Evolutionary conservation across 2,113 vertebrate species (phyloP).

Genomic region (Promerops cafer): DNA sequence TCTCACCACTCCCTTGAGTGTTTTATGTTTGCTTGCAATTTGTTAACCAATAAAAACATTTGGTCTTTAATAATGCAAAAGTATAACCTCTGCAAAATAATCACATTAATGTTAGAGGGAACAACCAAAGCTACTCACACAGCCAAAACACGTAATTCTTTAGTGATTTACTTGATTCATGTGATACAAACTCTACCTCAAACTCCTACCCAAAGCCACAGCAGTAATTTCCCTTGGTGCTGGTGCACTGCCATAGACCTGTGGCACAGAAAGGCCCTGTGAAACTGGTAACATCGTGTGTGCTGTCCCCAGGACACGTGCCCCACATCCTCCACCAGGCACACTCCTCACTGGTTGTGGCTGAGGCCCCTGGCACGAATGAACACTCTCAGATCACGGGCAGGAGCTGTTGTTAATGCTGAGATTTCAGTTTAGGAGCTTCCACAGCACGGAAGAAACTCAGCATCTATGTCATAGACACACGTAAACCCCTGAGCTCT

Average conservation of each 20-base stretch:
- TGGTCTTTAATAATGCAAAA: neutral
- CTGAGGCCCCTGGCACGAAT: conserved; percentile 57
- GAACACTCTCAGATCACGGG: conserved; percentile 12
- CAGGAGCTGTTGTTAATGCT: conserved; percentile 45
- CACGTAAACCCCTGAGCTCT: neutral
- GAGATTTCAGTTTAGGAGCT: conserved; percentile 59
- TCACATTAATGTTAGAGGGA: neutral
- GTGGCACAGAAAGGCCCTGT: neutral
- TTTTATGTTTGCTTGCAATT: neutral
- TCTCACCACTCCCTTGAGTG: neutral
- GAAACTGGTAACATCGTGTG: neutral
- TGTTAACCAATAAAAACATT: neutral
- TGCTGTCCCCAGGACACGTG: conserved; percentile 28
- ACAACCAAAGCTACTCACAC: neutral
- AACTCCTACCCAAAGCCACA: neutral
- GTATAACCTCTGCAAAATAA: neutral
- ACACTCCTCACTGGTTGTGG: conserved; percentile 58
- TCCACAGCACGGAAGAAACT: neutral
- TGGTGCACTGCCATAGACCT: neutral
- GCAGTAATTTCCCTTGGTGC: neutral
- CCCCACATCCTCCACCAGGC: conserved; percentile 64
- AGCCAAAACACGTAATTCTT: neutral
- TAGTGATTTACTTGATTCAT: neutral
- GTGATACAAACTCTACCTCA: neutral
- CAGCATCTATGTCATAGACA: neutral